Conservation (phyloP, 2,797 vertebrate genomes). For the Girardinus metallicus region DNA sequence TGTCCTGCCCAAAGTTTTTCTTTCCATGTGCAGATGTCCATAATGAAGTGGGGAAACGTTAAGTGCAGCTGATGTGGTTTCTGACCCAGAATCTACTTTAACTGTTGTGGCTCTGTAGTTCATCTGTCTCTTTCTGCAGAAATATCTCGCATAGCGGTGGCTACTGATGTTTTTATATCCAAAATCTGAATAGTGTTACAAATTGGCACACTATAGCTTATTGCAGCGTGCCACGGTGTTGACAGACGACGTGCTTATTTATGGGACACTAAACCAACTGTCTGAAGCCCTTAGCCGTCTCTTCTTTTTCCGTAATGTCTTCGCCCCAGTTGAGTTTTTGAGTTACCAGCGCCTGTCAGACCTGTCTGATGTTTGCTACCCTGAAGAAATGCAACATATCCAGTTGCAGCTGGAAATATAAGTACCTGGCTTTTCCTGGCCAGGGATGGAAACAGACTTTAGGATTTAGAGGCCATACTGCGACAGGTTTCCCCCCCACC, state of each 20-base stretch:
- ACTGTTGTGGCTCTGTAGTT: slow-evolving; percentile 3
- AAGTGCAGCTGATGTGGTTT: slow-evolving; percentile 23
- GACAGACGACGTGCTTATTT: slow-evolving; percentile 73
- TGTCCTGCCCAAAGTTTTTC: neutral
- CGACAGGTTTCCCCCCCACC: slow-evolving; percentile 32
- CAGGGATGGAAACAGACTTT: slow-evolving; percentile 56
- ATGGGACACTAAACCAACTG: slow-evolving; percentile 60
- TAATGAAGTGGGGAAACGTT: slow-evolving; percentile 1
- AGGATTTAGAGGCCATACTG: slow-evolving; percentile 55
- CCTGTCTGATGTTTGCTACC: slow-evolving; percentile 65
- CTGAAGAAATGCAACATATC: slow-evolving; percentile 66
- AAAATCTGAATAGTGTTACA: slow-evolving; percentile 48
- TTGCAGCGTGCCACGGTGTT: slow-evolving; percentile 51
- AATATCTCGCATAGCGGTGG: slow-evolving; percentile 29
- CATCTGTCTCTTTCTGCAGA: slow-evolving; percentile 14
- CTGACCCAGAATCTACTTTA: slow-evolving; percentile 15
- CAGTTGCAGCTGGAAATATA: slow-evolving; percentile 68
- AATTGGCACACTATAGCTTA: slow-evolving; percentile 36
- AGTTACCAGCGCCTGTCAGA: slow-evolving; percentile 52
- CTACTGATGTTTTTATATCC: slow-evolving; percentile 56
- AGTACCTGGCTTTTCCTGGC: slow-evolving; percentile 53
- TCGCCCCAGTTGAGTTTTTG: slow-evolving; percentile 36
- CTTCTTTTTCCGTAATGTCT: slow-evolving; percentile 32
- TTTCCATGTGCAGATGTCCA: neutral
- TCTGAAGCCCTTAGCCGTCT: slow-evolving; percentile 46